Percentiles rank a stretch among this genome's conserved stretches.
Evolutionary conservation across 64 coral and sea anemone species (phyloP).

Genomic region (Trachythela sp.): DNA sequence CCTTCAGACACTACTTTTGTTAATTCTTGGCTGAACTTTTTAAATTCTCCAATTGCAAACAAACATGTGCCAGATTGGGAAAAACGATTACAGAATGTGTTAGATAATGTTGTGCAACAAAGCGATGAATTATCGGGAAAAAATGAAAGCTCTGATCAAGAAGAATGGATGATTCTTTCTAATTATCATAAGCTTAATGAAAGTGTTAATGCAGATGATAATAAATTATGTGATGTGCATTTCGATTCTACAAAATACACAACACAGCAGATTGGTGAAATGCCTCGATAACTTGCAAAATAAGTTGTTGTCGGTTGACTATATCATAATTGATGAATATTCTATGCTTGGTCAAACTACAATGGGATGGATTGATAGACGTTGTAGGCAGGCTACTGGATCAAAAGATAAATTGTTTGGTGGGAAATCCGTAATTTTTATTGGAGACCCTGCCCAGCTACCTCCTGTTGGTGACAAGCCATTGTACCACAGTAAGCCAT

Average conservation of each 20-base stretch:
- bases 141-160: constrained; percentile 9
- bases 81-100: no score
- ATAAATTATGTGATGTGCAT: background rate
- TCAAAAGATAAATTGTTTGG: no score
- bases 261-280: constrained; percentile 7
- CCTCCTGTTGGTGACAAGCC: background rate
- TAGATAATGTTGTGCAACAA: background rate
- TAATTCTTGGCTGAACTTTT: constrained; percentile 7
- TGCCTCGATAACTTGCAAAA: background rate
- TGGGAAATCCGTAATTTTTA: background rate
- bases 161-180: constrained; percentile 15
- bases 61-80: constrained; percentile 7
- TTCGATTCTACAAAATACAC: constrained; percentile 11
- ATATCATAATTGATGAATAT: constrained; percentile 16
- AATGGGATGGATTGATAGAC: no score
- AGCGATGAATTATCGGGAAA: background rate
- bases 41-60: constrained; percentile 11
- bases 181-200: constrained; percentile 16
- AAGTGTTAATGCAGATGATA: background rate
- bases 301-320: constrained; percentile 5
- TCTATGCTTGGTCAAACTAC: constrained; percentile 13
- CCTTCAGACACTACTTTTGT: constrained; percentile 14
- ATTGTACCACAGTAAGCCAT: constrained; percentile 9
- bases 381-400: no score
- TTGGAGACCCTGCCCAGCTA: constrained; percentile 2